Evolutionary conservation across 2,113 vertebrate species (phyloP), one percentile per base, ranked within the genome.

Genomic region (Polypterus senegalus): DNA sequence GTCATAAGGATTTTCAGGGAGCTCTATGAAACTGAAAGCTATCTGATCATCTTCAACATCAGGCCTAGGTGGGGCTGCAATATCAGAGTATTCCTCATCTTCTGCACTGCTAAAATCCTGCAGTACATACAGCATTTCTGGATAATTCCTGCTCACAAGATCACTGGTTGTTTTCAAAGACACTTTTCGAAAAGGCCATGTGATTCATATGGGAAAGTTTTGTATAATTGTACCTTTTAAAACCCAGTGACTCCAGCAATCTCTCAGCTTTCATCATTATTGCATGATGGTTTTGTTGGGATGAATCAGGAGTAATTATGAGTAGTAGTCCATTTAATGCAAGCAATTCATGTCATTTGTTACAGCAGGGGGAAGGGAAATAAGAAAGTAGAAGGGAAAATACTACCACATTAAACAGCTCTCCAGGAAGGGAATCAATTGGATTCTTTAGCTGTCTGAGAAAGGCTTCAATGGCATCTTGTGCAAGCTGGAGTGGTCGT

Each of bases 231-330:
- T 92, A 97, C 74, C 93, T 92, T 80, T 92, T 94, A 85, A 99
- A 99, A 69, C 95, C 96, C 71, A 99, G 79, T 11, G 95, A 97
- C 73, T 99, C 96, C 69, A 99, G 96, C 96, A 56, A 94, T 89
- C 62, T 93, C 93, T 95, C 96, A 99, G 85, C 96, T 99, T 73
- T 95, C 93, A 98, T 97, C 95, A 99, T 99, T 74, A 91, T 83
- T 48, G 95, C 88, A 11, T 94, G 92, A 53, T 92, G 93, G 76
- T 94, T 95, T 70, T 97, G 93, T 73, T 99, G 95, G 66, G 94
- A 97, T 59, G 96, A 99, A 76, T 99, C 96, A 6, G 96, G 95
- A 11, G 95, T 99, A 80, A 99, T 98, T 76, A 99, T 94, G 61
- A 99, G 92, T 67, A 99, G 73, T 66, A 99, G 89, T 63, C 96